phyloP scores from a whole-genome alignment of 2,888 invertebrate genomes.

The Tenthredo notha region DNA sequence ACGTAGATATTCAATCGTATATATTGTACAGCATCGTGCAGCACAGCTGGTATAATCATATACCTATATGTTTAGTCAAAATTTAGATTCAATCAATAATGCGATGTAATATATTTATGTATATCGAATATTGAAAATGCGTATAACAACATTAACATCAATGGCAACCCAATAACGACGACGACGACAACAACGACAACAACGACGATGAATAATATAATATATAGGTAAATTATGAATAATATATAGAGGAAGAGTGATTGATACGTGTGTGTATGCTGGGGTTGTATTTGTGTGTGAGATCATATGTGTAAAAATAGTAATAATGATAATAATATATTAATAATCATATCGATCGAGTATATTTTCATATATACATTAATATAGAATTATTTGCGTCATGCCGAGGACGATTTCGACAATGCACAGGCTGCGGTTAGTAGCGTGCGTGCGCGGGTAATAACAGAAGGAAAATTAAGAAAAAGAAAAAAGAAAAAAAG shows the following conservation, averaged over 20 bases:
- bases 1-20: background rate
- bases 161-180: background rate
- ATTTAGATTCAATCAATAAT: background rate
- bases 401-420: constrained; percentile 32
- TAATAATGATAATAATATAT: too few relatives aligned
- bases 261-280: constrained; percentile 11
- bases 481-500: background rate
- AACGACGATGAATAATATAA: background rate
- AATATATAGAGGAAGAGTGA: background rate
- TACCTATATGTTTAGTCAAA: background rate
- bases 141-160: constrained; percentile 14
- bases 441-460: constrained; percentile 45
- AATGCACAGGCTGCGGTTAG: constrained; percentile 21
- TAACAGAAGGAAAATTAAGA: background rate
- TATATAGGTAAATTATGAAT: background rate
- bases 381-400: background rate
- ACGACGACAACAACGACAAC: constrained; percentile 9
- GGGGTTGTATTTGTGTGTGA: background rate
- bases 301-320: too few relatives aligned
- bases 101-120: background rate
- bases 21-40: background rate
- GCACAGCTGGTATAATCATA: background rate
- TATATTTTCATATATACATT: background rate
- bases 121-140: background rate
- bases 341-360: too few relatives aligned